A percentile compares a stretch with the other conserved stretches of the same genome.
Evolutionary conservation across 2,888 invertebrate species (phyloP).

Genomic region (Eupithecia centaureata): DNA sequence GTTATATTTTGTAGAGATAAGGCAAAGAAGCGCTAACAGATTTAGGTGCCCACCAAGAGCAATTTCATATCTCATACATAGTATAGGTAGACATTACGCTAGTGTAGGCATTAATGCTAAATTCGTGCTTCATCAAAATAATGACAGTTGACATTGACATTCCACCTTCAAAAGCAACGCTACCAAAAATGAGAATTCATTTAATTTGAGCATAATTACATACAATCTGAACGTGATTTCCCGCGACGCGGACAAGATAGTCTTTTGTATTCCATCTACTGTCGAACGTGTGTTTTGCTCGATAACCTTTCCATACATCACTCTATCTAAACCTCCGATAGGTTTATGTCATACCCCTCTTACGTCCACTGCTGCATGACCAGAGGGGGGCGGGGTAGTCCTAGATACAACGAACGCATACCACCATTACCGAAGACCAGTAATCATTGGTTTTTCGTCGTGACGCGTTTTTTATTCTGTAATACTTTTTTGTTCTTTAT

Average conservation of each 20-base stretch:
- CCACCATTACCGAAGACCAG: slow-evolving; percentile 74
- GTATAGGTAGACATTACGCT: too few species aligned
- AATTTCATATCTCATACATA: too few species aligned
- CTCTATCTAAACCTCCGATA: slow-evolving; percentile 48
- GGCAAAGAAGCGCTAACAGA: too few species aligned
- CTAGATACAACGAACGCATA: slow-evolving; percentile 53
- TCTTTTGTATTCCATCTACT: slow-evolving; percentile 76
- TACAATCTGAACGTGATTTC: slow-evolving; percentile 71
- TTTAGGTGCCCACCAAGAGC: too few species aligned
- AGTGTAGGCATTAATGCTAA: background rate
- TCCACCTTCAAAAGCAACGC: slow-evolving; percentile 52
- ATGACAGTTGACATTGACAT: slow-evolving; percentile 69
- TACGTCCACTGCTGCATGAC: slow-evolving; percentile 23
- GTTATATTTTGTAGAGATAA: too few species aligned
- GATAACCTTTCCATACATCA: slow-evolving; percentile 66
- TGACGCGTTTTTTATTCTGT: slow-evolving; percentile 69
- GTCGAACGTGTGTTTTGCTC: slow-evolving; percentile 70
- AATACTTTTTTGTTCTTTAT: slow-evolving; percentile 57
- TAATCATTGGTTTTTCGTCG: slow-evolving; percentile 77
- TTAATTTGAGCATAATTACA: slow-evolving; percentile 80
- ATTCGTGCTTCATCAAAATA: background rate
- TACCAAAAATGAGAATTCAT: slow-evolving; percentile 73
- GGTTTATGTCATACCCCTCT: slow-evolving; percentile 44
- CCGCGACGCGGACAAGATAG: slow-evolving; percentile 79
- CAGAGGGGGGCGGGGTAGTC: slow-evolving; percentile 51